These are phyloP conservation scores for Frieseomelitta varia DNA, from an alignment of 1,140 invertebrate genomes.

Conservation along the genomic window DNA sequence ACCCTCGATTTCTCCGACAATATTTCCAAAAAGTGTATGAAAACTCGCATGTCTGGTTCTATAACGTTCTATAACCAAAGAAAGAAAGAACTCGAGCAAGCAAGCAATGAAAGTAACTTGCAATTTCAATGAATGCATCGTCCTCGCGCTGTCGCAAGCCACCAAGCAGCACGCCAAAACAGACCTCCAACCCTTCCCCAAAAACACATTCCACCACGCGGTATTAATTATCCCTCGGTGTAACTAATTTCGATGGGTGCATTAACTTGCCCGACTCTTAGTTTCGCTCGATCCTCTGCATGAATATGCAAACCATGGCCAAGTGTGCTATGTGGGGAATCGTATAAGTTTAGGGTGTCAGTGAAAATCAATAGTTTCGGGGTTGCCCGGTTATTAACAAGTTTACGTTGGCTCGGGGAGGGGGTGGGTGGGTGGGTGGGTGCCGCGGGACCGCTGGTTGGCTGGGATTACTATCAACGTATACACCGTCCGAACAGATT, in stretches of 20 bases:
- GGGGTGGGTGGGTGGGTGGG: no score
- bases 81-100: no score
- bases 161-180: no score
- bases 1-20: no score
- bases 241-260: background rate
- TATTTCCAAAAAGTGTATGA: no score
- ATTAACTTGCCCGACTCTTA: background rate
- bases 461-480: constrained; percentile 7
- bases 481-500: background rate
- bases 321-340: background rate
- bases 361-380: constrained; percentile 16
- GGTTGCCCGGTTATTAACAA: constrained; percentile 22
- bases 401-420: background rate
- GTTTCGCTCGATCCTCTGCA: background rate
- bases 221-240: background rate
- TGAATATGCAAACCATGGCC: constrained; percentile 4
- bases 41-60: no score
- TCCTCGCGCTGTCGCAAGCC: no score
- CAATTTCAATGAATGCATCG: no score
- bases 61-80: no score
- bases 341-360: constrained; percentile 5
- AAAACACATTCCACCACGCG: background rate
- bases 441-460: no score
- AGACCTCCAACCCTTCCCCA: no score
- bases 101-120: no score